These are phyloP conservation scores for Perca schrenkii DNA, from an alignment of 2,113 vertebrate genomes.

Conservation along the genomic window DNA sequence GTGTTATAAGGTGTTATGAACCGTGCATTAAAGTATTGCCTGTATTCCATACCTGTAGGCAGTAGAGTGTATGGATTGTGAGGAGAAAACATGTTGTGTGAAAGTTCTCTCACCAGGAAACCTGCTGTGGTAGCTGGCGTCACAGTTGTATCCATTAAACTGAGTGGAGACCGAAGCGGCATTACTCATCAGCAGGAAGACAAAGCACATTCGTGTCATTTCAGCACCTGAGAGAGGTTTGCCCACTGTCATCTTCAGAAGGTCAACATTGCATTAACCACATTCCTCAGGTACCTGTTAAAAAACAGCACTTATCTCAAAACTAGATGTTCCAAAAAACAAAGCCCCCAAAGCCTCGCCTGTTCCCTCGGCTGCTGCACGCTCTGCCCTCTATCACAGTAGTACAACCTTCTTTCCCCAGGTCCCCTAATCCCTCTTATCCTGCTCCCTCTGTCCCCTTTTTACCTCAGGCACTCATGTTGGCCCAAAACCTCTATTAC, in stretches of 20 bases:
- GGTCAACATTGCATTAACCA: constrained; percentile 66
- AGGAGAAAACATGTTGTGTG: background rate
- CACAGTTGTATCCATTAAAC: constrained; percentile 98
- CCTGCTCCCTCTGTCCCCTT: constrained; percentile 51
- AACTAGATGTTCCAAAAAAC: constrained; percentile 56
- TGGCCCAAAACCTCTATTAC: constrained; percentile 50
- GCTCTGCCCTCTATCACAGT: constrained; percentile 71
- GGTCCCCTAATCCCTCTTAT: constrained; percentile 67
- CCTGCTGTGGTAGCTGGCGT: constrained; percentile 94
- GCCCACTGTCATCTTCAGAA: constrained; percentile 66
- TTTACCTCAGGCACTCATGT: constrained; percentile 61
- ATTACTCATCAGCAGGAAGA: constrained; percentile 88
- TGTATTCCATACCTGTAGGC: background rate
- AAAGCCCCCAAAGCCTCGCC: constrained; percentile 3
- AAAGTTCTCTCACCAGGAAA: constrained; percentile 92
- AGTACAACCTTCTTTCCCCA: constrained; percentile 54
- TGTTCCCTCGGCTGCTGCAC: constrained; percentile 35
- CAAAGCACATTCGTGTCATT: constrained; percentile 90
- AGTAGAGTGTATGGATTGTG: background rate
- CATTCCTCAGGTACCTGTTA: constrained; percentile 60
- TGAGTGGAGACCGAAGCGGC: constrained; percentile 87
- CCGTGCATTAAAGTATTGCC: background rate
- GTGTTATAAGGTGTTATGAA: background rate
- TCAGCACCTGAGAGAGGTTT: constrained; percentile 83
- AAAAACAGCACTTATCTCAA: constrained; percentile 44